Base-by-base conservation (phyloP, 2,888 invertebrate species). In the Neoaliturus tenellus region DNA sequence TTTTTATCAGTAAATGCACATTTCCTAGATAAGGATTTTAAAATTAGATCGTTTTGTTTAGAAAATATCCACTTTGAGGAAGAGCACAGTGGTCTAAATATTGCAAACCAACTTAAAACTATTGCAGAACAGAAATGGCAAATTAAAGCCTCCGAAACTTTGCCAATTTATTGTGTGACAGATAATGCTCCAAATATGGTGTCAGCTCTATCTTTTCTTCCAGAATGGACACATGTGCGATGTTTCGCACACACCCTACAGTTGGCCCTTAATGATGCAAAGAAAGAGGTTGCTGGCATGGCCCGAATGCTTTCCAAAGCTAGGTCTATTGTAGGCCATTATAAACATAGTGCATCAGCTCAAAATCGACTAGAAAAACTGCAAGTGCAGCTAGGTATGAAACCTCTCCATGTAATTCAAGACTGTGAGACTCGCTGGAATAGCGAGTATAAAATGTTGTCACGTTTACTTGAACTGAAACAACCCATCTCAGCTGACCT, bases 161-260 rank as follows among this genome's bases (percentile, higher is more conserved):
- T 67, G 31, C 67, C 67, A 5, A 67, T 67, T 6, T 67, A 33
- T 14, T 67, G 67, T 23, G 6, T 67, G 1, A 67, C 67, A 14
- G 67, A 67, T 2, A 67, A 67, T 67, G 67, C 67, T 14, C 17
- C 67, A 31, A 67, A 67, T 67, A 67, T 67, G 67, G 67, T 67
- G 2, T n/a, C 3, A 31, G 67, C 67, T 4, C 10, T 67, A n/a
- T 14, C 67, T 20, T n/a, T 67, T n/a, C 28, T 20, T 14, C 67
- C 67, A 67, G n/a, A n/a, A n/a, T 67, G 67, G 31, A 31, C 14
- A 10, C 28, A 67, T 67, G 3, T 67, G 1, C 28, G 67, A 17
- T 67, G 67, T 31, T 67, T 67, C 14, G 67, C 67, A 5, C 31
- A 67, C 14, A 67, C 67, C 8, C 6, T 67, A 2, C 67, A 67